Evolutionary conservation across 2,797 vertebrate genomes (phyloP).

Genomic region (Benthosema pterotum): DNA sequence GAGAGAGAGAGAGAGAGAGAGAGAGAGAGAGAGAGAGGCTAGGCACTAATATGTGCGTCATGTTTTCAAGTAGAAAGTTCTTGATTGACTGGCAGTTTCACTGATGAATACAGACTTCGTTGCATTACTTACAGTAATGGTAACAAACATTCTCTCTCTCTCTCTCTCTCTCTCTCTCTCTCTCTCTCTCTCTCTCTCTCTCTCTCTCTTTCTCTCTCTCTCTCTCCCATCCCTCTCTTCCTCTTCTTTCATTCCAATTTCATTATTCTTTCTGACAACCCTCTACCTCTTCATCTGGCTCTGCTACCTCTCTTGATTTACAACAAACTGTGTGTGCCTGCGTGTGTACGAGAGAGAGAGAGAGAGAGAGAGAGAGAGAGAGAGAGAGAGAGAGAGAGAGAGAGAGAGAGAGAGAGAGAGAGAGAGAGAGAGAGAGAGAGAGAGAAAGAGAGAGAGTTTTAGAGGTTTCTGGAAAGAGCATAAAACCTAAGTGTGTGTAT

Average conservation of each 20-base stretch:
- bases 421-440: too few species aligned
- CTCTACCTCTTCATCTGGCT: constrained; percentile 36
- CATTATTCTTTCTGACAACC: too few species aligned
- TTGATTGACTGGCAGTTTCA: constrained; percentile 46
- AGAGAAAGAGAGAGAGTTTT: too few species aligned
- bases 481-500: too few species aligned
- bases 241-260: too few species aligned
- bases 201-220: background rate
- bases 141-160: constrained; percentile 17
- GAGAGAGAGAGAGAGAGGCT: too few species aligned
- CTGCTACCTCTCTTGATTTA: constrained; percentile 55
- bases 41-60: too few species aligned
- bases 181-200: constrained; percentile 20
- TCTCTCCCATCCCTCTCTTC: constrained; percentile 22
- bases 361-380: too few species aligned
- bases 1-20: constrained; percentile 27
- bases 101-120: constrained; percentile 53
- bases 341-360: constrained; percentile 5
- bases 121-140: constrained; percentile 50
- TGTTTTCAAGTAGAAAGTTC: constrained; percentile 32
- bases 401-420: too few species aligned
- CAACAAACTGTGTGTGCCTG: constrained; percentile 16
- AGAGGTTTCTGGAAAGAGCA: too few species aligned
- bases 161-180: constrained; percentile 39
- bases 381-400: too few species aligned